Evolutionary conservation across 2,888 invertebrate species (phyloP).

Genomic region (Drosophila eohydei): DNA sequence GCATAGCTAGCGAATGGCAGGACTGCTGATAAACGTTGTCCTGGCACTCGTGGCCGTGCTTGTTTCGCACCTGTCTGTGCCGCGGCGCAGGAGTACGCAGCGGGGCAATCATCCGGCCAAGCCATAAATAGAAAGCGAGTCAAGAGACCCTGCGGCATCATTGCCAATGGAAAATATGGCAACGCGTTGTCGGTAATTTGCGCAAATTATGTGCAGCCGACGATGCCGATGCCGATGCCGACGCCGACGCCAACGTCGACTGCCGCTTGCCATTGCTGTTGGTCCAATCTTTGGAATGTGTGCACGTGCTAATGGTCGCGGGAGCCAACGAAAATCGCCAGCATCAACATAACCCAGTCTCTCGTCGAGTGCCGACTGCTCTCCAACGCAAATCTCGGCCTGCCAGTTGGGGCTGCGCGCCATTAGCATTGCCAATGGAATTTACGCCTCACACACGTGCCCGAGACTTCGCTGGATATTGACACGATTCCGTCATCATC

Average conservation of each 20-base stretch:
- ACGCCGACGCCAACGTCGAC: conserved; percentile 27
- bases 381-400: conserved; percentile 65
- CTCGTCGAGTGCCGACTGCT: conserved; percentile 30
- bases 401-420: conserved; percentile 54
- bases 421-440: conserved; percentile 66
- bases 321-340: conserved; percentile 52
- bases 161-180: conserved; percentile 73
- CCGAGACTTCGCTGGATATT: conserved; percentile 56
- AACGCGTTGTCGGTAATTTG: conserved; percentile 80
- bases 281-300: conserved; percentile 76
- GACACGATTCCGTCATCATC: conserved; percentile 76
- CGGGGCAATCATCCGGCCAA: conserved; percentile 38
- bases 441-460: conserved; percentile 70
- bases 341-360: conserved; percentile 35
- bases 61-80: conserved; percentile 78
- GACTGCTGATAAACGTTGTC: conserved; percentile 68
- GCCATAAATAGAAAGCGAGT: conserved; percentile 61
- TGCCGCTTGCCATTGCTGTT: conserved; percentile 43
- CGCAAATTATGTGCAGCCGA: conserved; percentile 78
- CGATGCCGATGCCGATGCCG: conserved; percentile 11
- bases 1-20: conserved; percentile 22
- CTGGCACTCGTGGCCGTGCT: conserved; percentile 54
- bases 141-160: conserved; percentile 66
- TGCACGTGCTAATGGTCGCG: conserved; percentile 85
- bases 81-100: neutral